Conservation (phyloP, 2,888 invertebrate species). For the Caenorhabditis zanzibari region DNA sequence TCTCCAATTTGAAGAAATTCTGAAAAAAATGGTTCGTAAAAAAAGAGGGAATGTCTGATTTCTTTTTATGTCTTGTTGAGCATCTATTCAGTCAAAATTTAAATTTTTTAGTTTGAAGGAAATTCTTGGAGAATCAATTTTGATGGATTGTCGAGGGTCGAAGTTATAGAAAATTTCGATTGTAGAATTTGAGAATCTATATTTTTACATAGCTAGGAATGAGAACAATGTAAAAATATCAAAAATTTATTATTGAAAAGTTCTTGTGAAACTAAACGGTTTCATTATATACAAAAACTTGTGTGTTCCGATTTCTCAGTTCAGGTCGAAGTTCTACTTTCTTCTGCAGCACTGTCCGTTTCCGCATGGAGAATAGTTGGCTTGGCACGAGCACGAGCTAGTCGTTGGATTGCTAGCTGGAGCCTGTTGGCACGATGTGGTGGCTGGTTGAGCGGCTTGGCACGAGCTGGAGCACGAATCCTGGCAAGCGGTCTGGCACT, state of each 20-base stretch:
- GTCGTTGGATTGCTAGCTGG: constrained; percentile 13
- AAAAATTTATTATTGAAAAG: constrained; percentile 53
- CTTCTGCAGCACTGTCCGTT: constrained; percentile 74
- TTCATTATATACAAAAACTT: constrained; percentile 64
- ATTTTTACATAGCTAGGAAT: too few species aligned
- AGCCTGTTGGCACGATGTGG: constrained; percentile 67
- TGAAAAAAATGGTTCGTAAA: too few species aligned
- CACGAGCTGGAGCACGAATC: constrained; percentile 67
- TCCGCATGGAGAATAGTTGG: constrained; percentile 72
- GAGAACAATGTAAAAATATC: constrained; percentile 3
- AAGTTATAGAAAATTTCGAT: too few species aligned
- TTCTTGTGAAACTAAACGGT: constrained; percentile 39
- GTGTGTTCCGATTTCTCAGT: not conserved
- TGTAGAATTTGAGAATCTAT: too few species aligned
- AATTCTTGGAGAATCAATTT: too few species aligned
- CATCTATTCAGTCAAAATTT: too few species aligned
- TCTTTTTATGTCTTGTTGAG: too few species aligned
- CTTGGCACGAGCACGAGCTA: constrained; percentile 61
- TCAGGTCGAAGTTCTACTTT: constrained; percentile 59
- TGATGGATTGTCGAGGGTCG: too few species aligned
- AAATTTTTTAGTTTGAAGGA: too few species aligned
- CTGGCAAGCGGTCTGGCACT: constrained; percentile 72
- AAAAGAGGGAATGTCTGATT: too few species aligned
- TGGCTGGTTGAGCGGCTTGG: constrained; percentile 67
- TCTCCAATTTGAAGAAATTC: too few species aligned